Percentiles rank a stretch among this genome's conserved stretches.
Conservation (phyloP, 1,140 invertebrate genomes). For the Fopius arisanus region DNA sequence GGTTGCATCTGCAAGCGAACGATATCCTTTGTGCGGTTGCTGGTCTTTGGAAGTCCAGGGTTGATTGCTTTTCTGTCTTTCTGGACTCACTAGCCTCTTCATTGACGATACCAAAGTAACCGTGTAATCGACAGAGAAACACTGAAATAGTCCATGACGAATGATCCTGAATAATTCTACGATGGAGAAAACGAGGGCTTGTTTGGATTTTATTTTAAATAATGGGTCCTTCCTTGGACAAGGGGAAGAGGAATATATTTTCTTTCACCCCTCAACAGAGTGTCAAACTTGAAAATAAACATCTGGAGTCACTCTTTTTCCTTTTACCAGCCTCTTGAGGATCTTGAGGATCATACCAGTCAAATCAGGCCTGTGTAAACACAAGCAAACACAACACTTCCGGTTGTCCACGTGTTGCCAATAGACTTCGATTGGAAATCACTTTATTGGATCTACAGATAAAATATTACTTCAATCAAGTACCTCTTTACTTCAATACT, state of each 20-base stretch:
- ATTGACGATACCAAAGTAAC: conserved; percentile 55
- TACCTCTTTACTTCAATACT: too few species aligned
- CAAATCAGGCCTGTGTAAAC: conserved; percentile 51
- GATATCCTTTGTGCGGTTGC: conserved; percentile 52
- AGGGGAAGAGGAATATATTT: conserved; percentile 18
- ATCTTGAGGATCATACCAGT: conserved; percentile 39
- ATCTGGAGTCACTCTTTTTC: conserved; percentile 41
- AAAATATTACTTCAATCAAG: too few species aligned
- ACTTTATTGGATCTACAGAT: too few species aligned
- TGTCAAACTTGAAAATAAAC: conserved; percentile 53
- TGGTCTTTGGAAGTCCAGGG: conserved; percentile 21
- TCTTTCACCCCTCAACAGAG: conserved; percentile 28
- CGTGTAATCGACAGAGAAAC: conserved; percentile 49
- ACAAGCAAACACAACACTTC: conserved; percentile 45
- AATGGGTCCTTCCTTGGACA: background rate
- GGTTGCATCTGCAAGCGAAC: conserved; percentile 37
- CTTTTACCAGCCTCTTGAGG: conserved; percentile 35
- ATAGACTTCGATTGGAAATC: too few species aligned
- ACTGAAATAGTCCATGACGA: conserved; percentile 24
- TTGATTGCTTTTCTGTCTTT: conserved; percentile 22
- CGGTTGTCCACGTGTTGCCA: conserved; percentile 41
- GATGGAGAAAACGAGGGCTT: background rate
- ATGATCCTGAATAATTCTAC: conserved; percentile 15
- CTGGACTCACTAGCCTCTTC: conserved; percentile 35
- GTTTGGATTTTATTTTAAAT: background rate